phyloP scores from a whole-genome alignment of 2,113 vertebrate genomes.

The Arizona elegans region DNA sequence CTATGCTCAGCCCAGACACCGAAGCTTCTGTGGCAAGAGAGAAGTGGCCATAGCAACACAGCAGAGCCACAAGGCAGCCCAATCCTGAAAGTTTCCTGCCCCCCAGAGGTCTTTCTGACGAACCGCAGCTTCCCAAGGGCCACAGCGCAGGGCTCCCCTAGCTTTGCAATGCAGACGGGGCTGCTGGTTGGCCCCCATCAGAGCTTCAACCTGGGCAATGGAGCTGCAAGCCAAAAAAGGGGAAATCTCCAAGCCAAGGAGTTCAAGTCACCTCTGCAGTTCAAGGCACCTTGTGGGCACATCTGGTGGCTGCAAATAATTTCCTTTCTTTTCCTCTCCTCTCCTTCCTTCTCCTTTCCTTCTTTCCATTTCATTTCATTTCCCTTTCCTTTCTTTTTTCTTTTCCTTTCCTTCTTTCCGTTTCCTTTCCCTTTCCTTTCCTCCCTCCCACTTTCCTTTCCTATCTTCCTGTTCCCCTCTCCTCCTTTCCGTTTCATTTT shows the following conservation, averaged over 20 bases:
- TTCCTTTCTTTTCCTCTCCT: too few species aligned
- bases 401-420: not conserved
- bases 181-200: not conserved
- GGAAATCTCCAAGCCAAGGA: not conserved
- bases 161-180: not conserved
- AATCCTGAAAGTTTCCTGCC: not conserved
- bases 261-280: not conserved
- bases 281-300: not conserved
- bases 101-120: not conserved
- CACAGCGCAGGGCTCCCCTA: not conserved
- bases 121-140: not conserved
- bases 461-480: too few species aligned
- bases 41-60: slow-evolving; percentile 50
- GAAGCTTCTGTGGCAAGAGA: rapidly evolving
- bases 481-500: too few species aligned
- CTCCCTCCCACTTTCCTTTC: too few species aligned
- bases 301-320: not conserved
- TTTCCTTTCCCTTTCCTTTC: too few species aligned
- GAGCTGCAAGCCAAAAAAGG: not conserved
- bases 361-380: too few species aligned
- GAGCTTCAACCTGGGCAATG: not conserved
- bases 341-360: too few species aligned
- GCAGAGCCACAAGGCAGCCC: slow-evolving; percentile 1
- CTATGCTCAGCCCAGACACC: not conserved
- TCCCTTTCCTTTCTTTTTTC: too few species aligned